phyloP scores from a whole-genome alignment of 1,140 invertebrate genomes.

The Thereuonema tuberculata region DNA sequence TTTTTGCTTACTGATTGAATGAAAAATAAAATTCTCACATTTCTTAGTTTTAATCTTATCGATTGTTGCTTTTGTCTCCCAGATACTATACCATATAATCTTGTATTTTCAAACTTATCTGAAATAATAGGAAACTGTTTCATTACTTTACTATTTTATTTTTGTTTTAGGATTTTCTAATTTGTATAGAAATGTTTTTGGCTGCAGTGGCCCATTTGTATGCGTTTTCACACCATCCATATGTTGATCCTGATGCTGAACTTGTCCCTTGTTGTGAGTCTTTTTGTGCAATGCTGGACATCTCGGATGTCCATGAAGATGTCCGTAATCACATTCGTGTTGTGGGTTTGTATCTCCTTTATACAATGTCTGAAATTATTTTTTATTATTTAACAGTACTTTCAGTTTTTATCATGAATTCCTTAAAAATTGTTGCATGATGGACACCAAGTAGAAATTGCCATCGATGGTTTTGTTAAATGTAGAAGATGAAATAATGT shows the following conservation, averaged over 20 bases:
- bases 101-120: no score
- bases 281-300: slow-evolving; percentile 75
- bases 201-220: slow-evolving; percentile 90
- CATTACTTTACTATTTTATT: no score
- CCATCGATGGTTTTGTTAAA: no score
- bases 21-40: no score
- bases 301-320: slow-evolving; percentile 82
- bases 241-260: slow-evolving; percentile 41
- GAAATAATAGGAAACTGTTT: no score
- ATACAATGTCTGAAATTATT: no score
- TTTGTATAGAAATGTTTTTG: slow-evolving; percentile 96
- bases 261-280: slow-evolving; percentile 44
- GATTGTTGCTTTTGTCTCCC: no score
- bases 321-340: slow-evolving; percentile 82
- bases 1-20: no score
- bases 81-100: no score
- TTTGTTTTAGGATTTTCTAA: slow-evolving; percentile 65
- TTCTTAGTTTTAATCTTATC: no score
- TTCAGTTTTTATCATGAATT: not conserved
- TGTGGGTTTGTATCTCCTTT: slow-evolving; percentile 35
- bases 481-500: no score
- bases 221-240: slow-evolving; percentile 84
- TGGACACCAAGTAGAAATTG: no score
- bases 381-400: not conserved
- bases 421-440: not conserved